Percentiles rank a stretch among this genome's conserved stretches.
These are phyloP conservation scores for Platycercus adscitus DNA, from an alignment of 2,113 vertebrate species.

Conservation along the genomic window DNA sequence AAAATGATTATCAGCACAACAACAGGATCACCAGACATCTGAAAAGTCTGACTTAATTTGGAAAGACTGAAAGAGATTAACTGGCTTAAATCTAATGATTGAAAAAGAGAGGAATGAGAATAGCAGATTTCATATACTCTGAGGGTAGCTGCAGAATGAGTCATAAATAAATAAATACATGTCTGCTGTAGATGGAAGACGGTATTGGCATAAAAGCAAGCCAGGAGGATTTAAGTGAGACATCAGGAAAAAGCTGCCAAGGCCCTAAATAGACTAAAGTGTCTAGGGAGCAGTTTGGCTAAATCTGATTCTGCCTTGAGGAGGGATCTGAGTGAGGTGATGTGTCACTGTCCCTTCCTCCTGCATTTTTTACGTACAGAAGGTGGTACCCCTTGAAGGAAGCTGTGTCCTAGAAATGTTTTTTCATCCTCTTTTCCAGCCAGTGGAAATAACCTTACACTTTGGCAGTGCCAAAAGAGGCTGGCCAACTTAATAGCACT, in stretches of 20 bases:
- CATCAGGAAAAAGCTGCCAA: neutral
- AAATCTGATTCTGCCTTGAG: neutral
- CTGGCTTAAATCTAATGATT: neutral
- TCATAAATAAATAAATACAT: conserved; percentile 36
- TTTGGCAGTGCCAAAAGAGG: neutral
- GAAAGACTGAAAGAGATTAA: neutral
- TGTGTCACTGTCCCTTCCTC: neutral
- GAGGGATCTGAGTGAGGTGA: neutral
- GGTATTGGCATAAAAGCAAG: conserved; percentile 4
- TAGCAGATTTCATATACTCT: neutral
- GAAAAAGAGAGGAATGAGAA: neutral
- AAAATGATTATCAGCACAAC: neutral
- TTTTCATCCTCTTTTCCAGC: neutral
- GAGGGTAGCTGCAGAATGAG: neutral
- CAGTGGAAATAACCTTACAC: neutral
- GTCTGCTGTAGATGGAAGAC: neutral
- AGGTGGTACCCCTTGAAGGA: neutral
- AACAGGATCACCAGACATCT: neutral
- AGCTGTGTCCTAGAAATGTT: neutral
- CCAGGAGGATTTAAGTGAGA: neutral
- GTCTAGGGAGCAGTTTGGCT: neutral
- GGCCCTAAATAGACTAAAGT: neutral
- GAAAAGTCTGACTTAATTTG: neutral
- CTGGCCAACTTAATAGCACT: neutral
- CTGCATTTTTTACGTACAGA: neutral